These are phyloP conservation scores for Anguilla japonica DNA, from an alignment of 2,113 vertebrate genomes.

Conservation along the genomic window DNA sequence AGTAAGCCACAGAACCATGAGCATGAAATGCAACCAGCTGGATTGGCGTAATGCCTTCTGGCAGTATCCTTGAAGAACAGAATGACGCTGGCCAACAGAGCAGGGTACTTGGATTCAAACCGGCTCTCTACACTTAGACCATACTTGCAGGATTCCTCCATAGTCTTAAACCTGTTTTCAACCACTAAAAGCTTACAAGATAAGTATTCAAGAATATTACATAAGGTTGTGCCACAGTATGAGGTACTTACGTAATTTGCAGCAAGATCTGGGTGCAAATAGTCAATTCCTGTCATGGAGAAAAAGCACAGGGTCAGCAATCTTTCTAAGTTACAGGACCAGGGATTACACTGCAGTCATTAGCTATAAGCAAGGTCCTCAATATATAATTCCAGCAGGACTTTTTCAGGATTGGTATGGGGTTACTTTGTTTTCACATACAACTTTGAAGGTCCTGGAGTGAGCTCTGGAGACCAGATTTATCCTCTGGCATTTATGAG, in stretches of 20 bases:
- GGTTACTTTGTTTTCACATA: neutral
- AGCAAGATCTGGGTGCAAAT: conserved; percentile 7
- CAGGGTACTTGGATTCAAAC: neutral
- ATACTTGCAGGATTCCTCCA: neutral
- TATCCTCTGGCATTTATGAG: neutral
- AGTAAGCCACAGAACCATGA: neutral
- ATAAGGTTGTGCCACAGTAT: neutral
- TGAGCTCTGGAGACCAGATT: neutral
- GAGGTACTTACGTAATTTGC: neutral
- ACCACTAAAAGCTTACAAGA: neutral
- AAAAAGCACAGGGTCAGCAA: neutral
- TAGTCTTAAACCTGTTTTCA: too few relatives aligned
- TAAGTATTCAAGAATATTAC: neutral
- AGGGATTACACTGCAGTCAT: neutral
- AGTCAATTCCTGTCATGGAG: neutral
- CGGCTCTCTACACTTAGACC: neutral
- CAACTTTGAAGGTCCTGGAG: neutral
- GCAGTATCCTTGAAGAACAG: neutral
- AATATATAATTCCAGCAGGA: too few relatives aligned
- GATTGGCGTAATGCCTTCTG: neutral
- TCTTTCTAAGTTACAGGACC: neutral
- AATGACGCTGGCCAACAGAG: neutral
- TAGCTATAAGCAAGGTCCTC: neutral
- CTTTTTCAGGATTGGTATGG: too few relatives aligned
- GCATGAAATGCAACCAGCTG: neutral